Evolutionary conservation across 2,888 invertebrate species (phyloP), one percentile per base, ranked within the genome.

Genomic region (Melieria picta): DNA sequence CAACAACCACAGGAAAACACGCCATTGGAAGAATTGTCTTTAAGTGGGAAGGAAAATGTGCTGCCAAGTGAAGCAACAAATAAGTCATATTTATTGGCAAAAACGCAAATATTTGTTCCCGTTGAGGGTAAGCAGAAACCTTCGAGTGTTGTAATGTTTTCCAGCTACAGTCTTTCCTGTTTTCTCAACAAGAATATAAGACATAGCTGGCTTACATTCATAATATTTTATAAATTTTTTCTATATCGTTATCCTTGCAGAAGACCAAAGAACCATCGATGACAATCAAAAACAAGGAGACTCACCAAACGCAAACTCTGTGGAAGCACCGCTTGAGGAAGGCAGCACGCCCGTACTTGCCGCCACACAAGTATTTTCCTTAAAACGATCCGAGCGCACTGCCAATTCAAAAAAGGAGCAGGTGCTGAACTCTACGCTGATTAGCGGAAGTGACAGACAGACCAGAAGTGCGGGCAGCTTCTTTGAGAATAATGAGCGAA

Each of bases 11-110:
- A 13, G 57, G 13, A 43, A 58, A 52, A 13, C 45, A 47, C n/a
- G 13, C 46, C 45, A 48, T 52, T 68, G 30, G 69, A 50, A n/a
- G 70, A 71, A 68, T 67, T 77, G 42, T 76, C 73, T 7, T 66
- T 75, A 50, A 78, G 78, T 57, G 77, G 76, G 57, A 78, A 77
- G 52, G 77, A 78, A 48, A 78, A 78, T 65, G 72, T 72, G 61
- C 68, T 56, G 10, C 76, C 75, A 11, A 48, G 52, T 13, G 67
- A 11, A 9, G 30, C 65, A 5, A 73, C 65, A 30, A 45, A 60
- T 0, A 46, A 62, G 16, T 6, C 56, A 45, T 68, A 74, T 66
- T 61, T 47, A 3, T 42, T 76, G 30, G 70, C 72, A 47, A 58
- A 66, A 7, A 75, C 75, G 1, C 77, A 77, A 62, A 46, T 75